Evolutionary conservation across 2,797 vertebrate species (phyloP), one percentile per base, ranked within the genome.

Genomic region (Acanthopagrus latus): DNA sequence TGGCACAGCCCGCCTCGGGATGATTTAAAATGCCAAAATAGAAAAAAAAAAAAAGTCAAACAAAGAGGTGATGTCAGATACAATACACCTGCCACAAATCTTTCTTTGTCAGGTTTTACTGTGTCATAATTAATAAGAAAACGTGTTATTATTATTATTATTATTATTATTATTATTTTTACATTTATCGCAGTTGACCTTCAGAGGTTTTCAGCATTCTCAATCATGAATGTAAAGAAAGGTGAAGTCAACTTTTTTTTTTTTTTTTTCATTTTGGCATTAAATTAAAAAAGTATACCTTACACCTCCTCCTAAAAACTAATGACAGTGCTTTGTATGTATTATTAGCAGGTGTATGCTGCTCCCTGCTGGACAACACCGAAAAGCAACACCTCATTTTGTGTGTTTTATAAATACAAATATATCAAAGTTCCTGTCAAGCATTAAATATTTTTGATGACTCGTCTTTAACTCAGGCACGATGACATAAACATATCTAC

Each of bases 351-450:
- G 58, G n/a, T 52, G 21, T 21, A 8, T 65, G 48, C 65, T 71
- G 72, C 60, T 46, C 59, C 43, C 71, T 75, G 71, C 71, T 73
- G 69, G 76, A 67, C 23, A 17, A 17, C 54, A 59, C 12, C 9
- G 1, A 44, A 51, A 29, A 7, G 46, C 59, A 43, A 23, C 23
- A 13, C 3, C 33, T 10, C 11, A 21, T 70, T 55, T 56, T 27
- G 4, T 68, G 0, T 23, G 56, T 0, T 38, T 13, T 50, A 3
- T 14, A n/a, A n/a, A n/a, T n/a, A n/a, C 29, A 7, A 33, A 7
- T 1, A 33, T 23, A 64, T 48, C 3, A 27, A 44, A 59, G 50
- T 27, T 62, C 18, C 17, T 27, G 33, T 17, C n/a, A 60, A 51
- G 21, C 17, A 12, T 43, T 43, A n/a, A 41, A 33, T 38, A 23